Conservation (phyloP, 2,797 vertebrate species). For the Coranthus polyacanthus region DNA sequence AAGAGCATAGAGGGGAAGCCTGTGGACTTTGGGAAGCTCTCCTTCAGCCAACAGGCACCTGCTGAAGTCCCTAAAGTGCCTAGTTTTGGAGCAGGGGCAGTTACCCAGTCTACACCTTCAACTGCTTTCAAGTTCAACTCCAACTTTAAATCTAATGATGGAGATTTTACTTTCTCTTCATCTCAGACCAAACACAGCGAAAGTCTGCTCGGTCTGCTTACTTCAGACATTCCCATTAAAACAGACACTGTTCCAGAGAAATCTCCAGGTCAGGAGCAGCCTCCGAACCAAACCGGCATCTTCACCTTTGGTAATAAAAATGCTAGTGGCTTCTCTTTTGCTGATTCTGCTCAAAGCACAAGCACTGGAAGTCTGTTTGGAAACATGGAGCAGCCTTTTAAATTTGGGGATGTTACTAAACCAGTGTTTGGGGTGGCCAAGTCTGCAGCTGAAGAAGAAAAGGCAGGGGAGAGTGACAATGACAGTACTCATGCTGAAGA, state of each 20-base stretch:
- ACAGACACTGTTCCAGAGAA: constrained; percentile 84
- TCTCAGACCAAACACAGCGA: constrained; percentile 89
- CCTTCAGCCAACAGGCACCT: constrained; percentile 87
- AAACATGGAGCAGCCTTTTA: constrained; percentile 85
- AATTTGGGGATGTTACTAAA: constrained; percentile 83
- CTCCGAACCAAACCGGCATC: constrained; percentile 77
- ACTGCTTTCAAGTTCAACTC: constrained; percentile 96
- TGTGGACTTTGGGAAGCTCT: constrained; percentile 89
- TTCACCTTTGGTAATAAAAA: constrained; percentile 91
- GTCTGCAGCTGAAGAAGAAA: constrained; percentile 78
- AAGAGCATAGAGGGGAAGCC: constrained; percentile 89
- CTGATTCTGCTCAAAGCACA: constrained; percentile 78
- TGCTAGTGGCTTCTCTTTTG: constrained; percentile 82
- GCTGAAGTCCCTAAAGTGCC: constrained; percentile 87
- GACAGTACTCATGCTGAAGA: constrained; percentile 92
- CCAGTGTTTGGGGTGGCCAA: constrained; percentile 77
- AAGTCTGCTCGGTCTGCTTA: constrained; percentile 93
- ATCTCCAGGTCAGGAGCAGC: constrained; percentile 71
- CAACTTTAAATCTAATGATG: constrained; percentile 98
- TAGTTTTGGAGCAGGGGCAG: constrained; percentile 81
- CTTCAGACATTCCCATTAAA: constrained; percentile 90
- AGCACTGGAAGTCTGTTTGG: constrained; percentile 81
- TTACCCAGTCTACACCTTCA: constrained; percentile 79
- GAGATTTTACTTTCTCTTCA: constrained; percentile 95
- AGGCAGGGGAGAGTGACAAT: constrained; percentile 88